Conservation (phyloP, 2,888 invertebrate genomes). For the Dyspetes luteomarginatus region DNA sequence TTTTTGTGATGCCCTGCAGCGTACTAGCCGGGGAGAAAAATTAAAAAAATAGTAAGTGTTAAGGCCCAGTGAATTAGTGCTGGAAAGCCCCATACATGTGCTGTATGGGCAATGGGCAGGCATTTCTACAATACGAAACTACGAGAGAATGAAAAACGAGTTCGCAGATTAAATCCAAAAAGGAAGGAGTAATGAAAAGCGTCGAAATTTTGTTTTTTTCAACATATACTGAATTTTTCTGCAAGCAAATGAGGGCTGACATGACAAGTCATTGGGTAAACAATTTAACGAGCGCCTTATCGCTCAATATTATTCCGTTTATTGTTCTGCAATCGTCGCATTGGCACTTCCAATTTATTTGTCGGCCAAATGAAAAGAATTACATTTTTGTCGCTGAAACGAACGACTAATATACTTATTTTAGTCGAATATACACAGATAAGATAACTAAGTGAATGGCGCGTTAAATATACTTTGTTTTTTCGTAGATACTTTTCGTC, state of each 20-base stretch:
- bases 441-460: background rate
- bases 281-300: background rate
- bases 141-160: no score
- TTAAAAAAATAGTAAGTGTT: no score
- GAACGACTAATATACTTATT: background rate
- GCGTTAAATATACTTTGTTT: no score
- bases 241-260: background rate
- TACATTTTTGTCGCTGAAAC: background rate
- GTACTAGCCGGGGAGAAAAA: no score
- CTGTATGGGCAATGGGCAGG: no score
- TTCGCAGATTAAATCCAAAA: no score
- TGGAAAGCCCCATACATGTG: no score
- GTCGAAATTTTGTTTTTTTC: background rate
- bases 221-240: background rate
- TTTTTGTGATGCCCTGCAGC: no score
- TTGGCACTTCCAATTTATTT: background rate
- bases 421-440: background rate
- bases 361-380: conserved; percentile 3
- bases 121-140: no score
- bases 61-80: no score
- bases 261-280: background rate
- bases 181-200: background rate
- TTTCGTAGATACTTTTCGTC: no score
- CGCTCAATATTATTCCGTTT: background rate
- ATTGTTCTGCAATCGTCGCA: background rate